Base-by-base conservation (phyloP, 2,888 invertebrate genomes). In the Anodontia alba region DNA sequence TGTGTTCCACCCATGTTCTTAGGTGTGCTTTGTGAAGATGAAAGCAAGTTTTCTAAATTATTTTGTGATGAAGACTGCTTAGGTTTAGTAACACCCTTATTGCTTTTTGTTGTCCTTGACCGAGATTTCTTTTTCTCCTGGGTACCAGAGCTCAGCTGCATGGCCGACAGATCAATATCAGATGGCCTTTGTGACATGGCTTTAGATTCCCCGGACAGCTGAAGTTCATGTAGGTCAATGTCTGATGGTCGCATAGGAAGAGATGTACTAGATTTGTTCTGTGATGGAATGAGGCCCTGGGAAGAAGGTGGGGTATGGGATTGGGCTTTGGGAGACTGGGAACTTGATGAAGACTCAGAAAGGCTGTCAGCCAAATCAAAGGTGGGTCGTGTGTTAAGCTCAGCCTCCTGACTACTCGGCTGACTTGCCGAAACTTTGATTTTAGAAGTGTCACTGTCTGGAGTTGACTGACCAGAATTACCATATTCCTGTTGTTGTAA, bases 211-310 rank as follows among this genome's bases (percentile, higher is more conserved):
- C 76, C 73, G n/a, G 79, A 23, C 23, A 85, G 54, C 42, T 83
- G 78, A 57, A 85, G 51, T 62, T 85, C 82, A 70, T 85, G 85
- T 7, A 85, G 75, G 75, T 85, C 85, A 46, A 85, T 85, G 38
- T 85, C 85, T 36, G 85, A 85, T 12, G 85, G 85, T 57, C 85
- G 26, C 38, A 80, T 78, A 12, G 79, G 71, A 33, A 84, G 49
- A 5, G 75, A 67, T n/a, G 29, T 15, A 49, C 62, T 29, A 31
- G 33, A 5, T 33, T 33, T 62, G 12, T 17, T 33, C 20, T 62
- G 62, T 29, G 62, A 62, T 20, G 26, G 23, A 23, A 15, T 26
- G 31, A 12, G 23, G 29, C 33, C 73, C 29, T 62, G 62, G 1
- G 62, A 62, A 20, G 33, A 62, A 5, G 62, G 33, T 62, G 62